Conservation (phyloP, 2,113 vertebrate species). For the Phylloscopus trochiloides region DNA sequence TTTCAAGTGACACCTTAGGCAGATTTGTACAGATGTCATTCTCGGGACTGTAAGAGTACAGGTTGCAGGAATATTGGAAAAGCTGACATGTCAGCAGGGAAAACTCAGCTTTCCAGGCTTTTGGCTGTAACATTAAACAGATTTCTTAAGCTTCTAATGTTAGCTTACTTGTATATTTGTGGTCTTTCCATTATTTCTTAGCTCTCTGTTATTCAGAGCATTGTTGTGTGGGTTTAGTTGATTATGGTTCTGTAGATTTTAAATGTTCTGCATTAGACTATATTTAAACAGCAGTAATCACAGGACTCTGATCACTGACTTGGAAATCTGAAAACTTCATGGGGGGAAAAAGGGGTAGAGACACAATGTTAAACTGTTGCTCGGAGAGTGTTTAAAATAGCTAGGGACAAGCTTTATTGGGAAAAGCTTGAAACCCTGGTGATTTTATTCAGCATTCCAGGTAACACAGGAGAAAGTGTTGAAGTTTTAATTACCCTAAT, state of each 20-base stretch:
- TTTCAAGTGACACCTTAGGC: background rate
- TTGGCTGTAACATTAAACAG: background rate
- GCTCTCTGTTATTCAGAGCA: background rate
- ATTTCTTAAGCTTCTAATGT: background rate
- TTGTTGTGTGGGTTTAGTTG: background rate
- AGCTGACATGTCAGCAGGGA: background rate
- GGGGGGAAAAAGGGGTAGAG: background rate
- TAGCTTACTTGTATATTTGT: background rate
- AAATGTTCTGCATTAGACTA: background rate
- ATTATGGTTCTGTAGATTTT: background rate
- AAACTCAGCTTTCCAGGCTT: background rate
- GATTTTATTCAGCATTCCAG: background rate
- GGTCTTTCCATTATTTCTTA: background rate
- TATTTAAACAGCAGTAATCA: conserved; percentile 30
- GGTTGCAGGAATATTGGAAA: background rate
- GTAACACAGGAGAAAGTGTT: background rate
- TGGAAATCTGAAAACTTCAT: conserved; percentile 26
- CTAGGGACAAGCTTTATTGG: background rate
- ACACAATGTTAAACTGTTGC: background rate
- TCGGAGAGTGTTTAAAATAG: conserved; percentile 24
- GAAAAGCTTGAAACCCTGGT: background rate
- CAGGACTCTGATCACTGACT: background rate
- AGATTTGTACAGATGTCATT: background rate
- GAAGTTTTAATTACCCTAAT: background rate
- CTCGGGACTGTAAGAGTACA: background rate